Conservation (phyloP, 2,797 vertebrate species). For the Heterohyrax brucei region DNA sequence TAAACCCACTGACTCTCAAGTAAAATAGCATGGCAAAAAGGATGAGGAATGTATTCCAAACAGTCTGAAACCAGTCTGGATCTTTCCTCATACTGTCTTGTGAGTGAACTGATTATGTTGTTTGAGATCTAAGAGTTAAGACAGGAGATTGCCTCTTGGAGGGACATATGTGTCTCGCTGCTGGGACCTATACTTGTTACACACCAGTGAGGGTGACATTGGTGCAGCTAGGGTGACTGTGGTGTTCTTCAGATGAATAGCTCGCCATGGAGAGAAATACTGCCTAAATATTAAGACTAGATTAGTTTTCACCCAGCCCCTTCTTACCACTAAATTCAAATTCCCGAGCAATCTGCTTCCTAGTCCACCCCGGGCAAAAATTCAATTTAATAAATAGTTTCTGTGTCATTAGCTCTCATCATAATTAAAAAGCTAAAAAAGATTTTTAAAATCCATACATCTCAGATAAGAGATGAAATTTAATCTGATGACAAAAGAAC, state of each 20-base stretch:
- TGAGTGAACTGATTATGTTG: neutral
- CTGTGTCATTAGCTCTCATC: conserved; percentile 62
- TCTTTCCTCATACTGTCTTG: neutral
- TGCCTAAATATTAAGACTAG: conserved; percentile 72
- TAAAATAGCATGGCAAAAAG: neutral
- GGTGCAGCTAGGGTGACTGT: neutral
- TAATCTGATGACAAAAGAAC: conserved; percentile 31
- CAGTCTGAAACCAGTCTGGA: neutral
- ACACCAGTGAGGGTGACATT: neutral
- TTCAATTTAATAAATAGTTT: conserved; percentile 69
- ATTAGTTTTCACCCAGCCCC: conserved; percentile 57
- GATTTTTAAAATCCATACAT: conserved; percentile 36
- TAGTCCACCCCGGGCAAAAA: conserved; percentile 12
- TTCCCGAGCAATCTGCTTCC: conserved; percentile 52
- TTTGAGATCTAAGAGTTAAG: conserved; percentile 26
- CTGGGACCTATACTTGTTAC: neutral
- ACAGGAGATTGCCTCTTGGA: conserved; percentile 2
- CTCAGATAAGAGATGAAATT: conserved; percentile 60
- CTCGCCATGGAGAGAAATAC: conserved; percentile 70
- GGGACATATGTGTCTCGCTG: neutral
- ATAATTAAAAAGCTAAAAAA: conserved; percentile 67
- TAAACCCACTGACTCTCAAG: neutral
- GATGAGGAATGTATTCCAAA: neutral
- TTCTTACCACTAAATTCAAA: conserved; percentile 77
- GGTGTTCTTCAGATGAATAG: conserved; percentile 63